Evolutionary conservation across 2,113 vertebrate genomes (phyloP).

Genomic region (Salvator merianae): DNA sequence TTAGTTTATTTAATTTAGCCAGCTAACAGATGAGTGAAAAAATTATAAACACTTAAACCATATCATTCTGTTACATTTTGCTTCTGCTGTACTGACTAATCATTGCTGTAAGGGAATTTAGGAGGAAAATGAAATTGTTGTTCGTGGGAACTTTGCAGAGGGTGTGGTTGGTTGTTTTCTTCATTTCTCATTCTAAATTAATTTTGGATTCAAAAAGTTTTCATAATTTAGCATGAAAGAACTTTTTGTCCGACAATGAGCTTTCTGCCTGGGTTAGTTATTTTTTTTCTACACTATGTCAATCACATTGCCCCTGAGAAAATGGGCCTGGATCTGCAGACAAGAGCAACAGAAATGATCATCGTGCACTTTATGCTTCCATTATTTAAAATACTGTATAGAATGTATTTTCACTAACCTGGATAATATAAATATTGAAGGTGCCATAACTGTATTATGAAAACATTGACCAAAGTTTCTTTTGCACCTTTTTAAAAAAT

Average conservation of each 20-base stretch:
- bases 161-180: constrained; percentile 1
- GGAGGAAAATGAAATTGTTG: background rate
- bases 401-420: background rate
- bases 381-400: background rate
- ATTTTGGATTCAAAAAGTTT: constrained; percentile 3
- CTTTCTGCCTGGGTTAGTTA: background rate
- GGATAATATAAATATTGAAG: background rate
- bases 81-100: constrained; percentile 9
- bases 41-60: constrained; percentile 35
- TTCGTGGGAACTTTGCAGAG: background rate
- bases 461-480: background rate
- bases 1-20: constrained; percentile 33
- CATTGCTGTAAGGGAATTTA: constrained; percentile 17
- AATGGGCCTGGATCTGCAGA: background rate
- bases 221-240: constrained; percentile 29
- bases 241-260: constrained; percentile 21
- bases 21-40: constrained; percentile 20
- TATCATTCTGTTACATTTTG: constrained; percentile 30
- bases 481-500: background rate
- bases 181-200: constrained; percentile 29
- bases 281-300: constrained; percentile 42
- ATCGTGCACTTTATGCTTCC: constrained; percentile 1
- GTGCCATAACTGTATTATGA: background rate
- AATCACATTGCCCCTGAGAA: constrained; percentile 45
- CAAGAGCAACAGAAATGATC: constrained; percentile 16